These are phyloP conservation scores for Argya squamiceps DNA, from an alignment of 2,797 vertebrate genomes.

Conservation along the genomic window DNA sequence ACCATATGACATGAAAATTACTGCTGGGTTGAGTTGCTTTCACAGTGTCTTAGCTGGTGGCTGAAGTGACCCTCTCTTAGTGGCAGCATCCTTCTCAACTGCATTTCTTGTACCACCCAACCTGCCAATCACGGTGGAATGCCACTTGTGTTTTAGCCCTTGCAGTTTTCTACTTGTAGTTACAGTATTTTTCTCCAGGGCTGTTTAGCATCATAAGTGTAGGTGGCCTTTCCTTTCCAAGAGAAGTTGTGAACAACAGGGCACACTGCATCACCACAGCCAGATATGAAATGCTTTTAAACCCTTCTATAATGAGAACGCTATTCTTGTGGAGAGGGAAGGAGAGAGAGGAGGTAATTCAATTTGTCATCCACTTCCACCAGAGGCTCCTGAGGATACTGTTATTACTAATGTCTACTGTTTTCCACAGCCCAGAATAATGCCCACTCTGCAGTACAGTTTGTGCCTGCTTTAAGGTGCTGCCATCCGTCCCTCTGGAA, in stretches of 20 bases:
- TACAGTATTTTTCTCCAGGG: neutral
- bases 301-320: neutral
- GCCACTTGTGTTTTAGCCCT: neutral
- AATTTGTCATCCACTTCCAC: neutral
- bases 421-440: slow-evolving; percentile 55
- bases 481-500: slow-evolving; percentile 76
- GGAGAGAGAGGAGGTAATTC: neutral
- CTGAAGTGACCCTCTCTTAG: neutral
- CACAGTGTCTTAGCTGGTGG: neutral
- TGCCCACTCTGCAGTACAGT: slow-evolving; percentile 66
- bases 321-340: neutral
- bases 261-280: neutral
- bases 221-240: neutral
- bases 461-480: slow-evolving; percentile 66
- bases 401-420: neutral
- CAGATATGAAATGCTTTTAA: neutral
- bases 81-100: neutral
- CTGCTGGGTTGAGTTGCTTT: neutral
- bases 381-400: slow-evolving; percentile 24
- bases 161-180: neutral
- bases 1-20: neutral
- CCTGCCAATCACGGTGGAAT: accelerated
- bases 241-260: neutral
- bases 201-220: accelerated
- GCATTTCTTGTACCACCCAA: neutral